Conservation (phyloP, 2,797 vertebrate species). For the Hydrolagus colliei region DNA sequence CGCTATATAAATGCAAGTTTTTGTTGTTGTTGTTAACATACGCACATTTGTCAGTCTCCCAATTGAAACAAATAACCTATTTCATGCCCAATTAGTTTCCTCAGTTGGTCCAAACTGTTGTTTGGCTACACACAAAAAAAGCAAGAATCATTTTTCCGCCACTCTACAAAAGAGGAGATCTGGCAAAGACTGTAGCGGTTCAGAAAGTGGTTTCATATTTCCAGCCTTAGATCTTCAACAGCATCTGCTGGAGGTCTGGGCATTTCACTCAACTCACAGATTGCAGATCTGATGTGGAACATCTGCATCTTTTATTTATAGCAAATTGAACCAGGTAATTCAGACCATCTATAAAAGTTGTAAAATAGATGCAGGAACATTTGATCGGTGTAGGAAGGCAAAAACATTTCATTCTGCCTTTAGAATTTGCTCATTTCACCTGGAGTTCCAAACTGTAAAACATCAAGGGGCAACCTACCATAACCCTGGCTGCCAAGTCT, state of each 20-base stretch:
- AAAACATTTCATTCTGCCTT: neutral
- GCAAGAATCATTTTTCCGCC: neutral
- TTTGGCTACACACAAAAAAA: neutral
- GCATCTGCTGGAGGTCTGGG: neutral
- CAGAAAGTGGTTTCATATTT: neutral
- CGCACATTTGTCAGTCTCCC: neutral
- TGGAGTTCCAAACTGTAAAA: neutral
- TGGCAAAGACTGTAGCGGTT: neutral
- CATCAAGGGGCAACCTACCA: neutral
- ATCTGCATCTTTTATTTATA: neutral
- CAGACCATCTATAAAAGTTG: neutral
- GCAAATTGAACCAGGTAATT: neutral
- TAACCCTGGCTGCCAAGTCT: neutral
- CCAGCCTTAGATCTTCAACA: neutral
- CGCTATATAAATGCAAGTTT: too few species aligned
- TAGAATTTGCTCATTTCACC: neutral
- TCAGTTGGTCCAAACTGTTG: conserved; percentile 15
- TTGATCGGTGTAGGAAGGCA: neutral
- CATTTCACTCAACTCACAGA: neutral
- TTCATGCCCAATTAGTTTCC: conserved; percentile 4
- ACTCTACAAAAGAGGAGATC: neutral
- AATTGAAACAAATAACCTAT: conserved; percentile 15
- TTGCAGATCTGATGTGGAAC: neutral
- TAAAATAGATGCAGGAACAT: too few species aligned
- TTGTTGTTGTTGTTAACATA: too few species aligned